Conservation (phyloP, 2,113 vertebrate species). For the Tachuris rubrigastra region DNA sequence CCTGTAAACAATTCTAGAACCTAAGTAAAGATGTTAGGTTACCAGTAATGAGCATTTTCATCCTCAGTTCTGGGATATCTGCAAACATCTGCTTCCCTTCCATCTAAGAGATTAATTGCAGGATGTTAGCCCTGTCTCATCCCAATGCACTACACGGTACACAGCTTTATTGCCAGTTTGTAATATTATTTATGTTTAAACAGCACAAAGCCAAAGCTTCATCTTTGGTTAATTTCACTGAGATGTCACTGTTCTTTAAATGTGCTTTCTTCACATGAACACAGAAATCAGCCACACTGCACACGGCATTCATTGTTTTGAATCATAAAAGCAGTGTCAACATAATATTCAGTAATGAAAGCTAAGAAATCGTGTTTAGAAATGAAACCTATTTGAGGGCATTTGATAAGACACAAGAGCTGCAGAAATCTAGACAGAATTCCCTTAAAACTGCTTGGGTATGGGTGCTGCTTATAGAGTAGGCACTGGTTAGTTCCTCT, state of each 20-base stretch:
- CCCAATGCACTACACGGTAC: constrained; percentile 3
- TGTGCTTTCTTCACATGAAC: constrained; percentile 50
- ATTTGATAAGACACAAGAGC: constrained; percentile 44
- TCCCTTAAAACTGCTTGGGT: constrained; percentile 36
- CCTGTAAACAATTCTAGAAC: constrained; percentile 66
- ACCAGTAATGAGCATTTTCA: background rate
- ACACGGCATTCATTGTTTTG: constrained; percentile 30
- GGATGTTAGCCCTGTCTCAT: constrained; percentile 19
- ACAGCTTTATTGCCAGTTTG: constrained; percentile 62
- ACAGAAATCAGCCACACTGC: constrained; percentile 53
- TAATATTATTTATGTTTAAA: constrained; percentile 40
- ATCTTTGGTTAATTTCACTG: constrained; percentile 87
- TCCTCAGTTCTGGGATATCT: background rate
- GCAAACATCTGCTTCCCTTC: constrained; percentile 25
- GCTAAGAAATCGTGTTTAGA: constrained; percentile 51
- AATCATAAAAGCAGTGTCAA: constrained; percentile 62
- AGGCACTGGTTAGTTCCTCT: constrained; percentile 54
- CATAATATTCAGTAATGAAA: constrained; percentile 43
- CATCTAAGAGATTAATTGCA: constrained; percentile 24
- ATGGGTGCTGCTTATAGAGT: constrained; percentile 47
- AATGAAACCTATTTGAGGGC: constrained; percentile 56
- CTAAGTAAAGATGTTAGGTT: background rate
- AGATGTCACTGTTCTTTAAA: constrained; percentile 65
- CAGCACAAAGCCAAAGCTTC: constrained; percentile 76
- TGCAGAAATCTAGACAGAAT: constrained; percentile 37